Conservation (phyloP, 2,888 invertebrate genomes). For the Operophtera brumata region DNA sequence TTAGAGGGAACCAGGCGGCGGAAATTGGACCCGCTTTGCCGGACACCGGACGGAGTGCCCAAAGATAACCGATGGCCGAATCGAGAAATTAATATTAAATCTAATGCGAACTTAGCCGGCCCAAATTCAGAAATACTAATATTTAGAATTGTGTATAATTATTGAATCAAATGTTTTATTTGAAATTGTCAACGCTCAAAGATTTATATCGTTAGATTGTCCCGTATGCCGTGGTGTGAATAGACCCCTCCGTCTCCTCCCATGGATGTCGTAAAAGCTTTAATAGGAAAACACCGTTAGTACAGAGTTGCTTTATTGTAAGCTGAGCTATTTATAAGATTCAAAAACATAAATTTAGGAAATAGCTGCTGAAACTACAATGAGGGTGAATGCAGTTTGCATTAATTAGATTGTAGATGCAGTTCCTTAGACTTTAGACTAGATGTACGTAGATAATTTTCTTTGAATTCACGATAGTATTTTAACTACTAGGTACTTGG, state of each 20-base stretch:
- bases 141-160: neutral
- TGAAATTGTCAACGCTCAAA: no score
- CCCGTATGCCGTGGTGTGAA: no score
- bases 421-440: slow-evolving; percentile 19
- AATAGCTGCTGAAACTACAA: slow-evolving; percentile 26
- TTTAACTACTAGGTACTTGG: neutral
- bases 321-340: neutral
- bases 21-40: slow-evolving; percentile 62
- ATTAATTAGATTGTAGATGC: slow-evolving; percentile 29
- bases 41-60: slow-evolving; percentile 39
- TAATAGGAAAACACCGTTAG: no score
- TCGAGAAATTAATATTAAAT: slow-evolving; percentile 37
- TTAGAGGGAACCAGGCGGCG: slow-evolving; percentile 43
- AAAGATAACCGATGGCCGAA: slow-evolving; percentile 33
- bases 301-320: neutral
- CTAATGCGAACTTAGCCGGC: slow-evolving; percentile 13
- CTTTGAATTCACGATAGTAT: neutral
- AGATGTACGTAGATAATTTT: slow-evolving; percentile 25
- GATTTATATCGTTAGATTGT: no score
- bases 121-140: slow-evolving; percentile 7
- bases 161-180: neutral
- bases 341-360: slow-evolving; percentile 21
- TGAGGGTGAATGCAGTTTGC: slow-evolving; percentile 23
- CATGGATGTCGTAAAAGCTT: no score
- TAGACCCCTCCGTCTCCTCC: no score